Percentiles rank a stretch among this genome's conserved stretches.
phyloP scores from a whole-genome alignment of 2,113 vertebrate genomes.

The Melanerpes aurifrons region DNA sequence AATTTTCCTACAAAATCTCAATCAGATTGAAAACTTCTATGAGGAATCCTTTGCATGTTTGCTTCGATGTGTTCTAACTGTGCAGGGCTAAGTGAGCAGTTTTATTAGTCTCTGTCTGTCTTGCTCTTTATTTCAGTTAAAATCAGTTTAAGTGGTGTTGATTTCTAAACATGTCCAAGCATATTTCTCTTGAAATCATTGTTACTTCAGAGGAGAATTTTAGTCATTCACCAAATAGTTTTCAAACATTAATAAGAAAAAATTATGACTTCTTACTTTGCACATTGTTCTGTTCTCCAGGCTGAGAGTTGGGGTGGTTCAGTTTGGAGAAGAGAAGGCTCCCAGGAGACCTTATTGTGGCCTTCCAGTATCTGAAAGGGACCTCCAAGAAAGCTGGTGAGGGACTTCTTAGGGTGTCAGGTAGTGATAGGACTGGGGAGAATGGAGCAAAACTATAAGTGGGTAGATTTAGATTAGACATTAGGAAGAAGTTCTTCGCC shows the following conservation, averaged over 20 bases:
- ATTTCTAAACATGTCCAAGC: background rate
- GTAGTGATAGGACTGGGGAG: too few species aligned
- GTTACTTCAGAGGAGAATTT: background rate
- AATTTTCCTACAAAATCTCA: constrained; percentile 23
- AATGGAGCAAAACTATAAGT: too few species aligned
- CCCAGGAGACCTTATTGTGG: too few species aligned
- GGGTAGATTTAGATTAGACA: too few species aligned
- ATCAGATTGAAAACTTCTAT: constrained; percentile 1
- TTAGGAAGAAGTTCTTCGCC: too few species aligned
- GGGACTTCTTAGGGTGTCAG: too few species aligned
- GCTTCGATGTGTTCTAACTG: background rate
- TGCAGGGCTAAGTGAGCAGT: background rate
- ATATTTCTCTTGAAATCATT: background rate
- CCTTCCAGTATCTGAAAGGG: too few species aligned
- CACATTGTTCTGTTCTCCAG: background rate
- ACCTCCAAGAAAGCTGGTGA: too few species aligned
- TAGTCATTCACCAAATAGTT: background rate
- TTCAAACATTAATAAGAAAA: background rate
- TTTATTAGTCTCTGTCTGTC: background rate
- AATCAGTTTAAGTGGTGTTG: background rate
- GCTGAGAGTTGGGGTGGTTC: too few species aligned
- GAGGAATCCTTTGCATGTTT: constrained; percentile 4
- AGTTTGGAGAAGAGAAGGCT: too few species aligned
- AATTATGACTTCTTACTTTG: background rate
- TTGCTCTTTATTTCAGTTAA: background rate